Conservation (phyloP, 2,888 invertebrate genomes). For the Patella ulyssiponensis region DNA sequence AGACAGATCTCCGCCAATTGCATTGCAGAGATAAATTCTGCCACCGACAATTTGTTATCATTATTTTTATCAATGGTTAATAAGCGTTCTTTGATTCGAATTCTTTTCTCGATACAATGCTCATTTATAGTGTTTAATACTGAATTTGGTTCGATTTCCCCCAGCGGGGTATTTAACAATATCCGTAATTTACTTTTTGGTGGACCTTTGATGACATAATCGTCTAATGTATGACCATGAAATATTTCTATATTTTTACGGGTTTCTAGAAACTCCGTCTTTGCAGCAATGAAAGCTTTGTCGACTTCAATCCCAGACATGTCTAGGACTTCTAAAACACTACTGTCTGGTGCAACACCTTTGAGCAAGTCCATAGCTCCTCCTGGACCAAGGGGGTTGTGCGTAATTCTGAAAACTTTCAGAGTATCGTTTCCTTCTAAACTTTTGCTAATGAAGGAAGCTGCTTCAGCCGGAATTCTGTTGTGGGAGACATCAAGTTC, state of each 20-base stretch:
- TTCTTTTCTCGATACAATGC: conserved; percentile 20
- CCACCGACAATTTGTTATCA: conserved; percentile 15
- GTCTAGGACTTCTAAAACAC: conserved; percentile 72
- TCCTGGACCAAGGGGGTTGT: conserved; percentile 74
- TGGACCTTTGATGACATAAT: conserved; percentile 38
- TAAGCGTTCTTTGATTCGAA: conserved; percentile 19
- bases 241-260: conserved; percentile 34
- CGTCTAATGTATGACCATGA: conserved; percentile 43
- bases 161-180: conserved; percentile 23
- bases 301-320: conserved; percentile 70
- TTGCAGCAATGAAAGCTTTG: conserved; percentile 47
- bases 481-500: conserved; percentile 58
- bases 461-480: conserved; percentile 50
- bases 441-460: conserved; percentile 70
- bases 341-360: conserved; percentile 68
- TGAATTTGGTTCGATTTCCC: conserved; percentile 12
- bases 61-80: conserved; percentile 19
- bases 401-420: conserved; percentile 73
- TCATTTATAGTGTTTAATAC: conserved; percentile 21
- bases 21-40: conserved; percentile 21
- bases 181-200: conserved; percentile 15
- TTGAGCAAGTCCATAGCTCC: conserved; percentile 73
- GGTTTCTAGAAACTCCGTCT: conserved; percentile 36
- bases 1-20: neutral
- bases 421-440: conserved; percentile 73